Evolutionary conservation across 2,888 invertebrate species (phyloP), one percentile per base, ranked within the genome.

Genomic region (Eubasilissa splendida): DNA sequence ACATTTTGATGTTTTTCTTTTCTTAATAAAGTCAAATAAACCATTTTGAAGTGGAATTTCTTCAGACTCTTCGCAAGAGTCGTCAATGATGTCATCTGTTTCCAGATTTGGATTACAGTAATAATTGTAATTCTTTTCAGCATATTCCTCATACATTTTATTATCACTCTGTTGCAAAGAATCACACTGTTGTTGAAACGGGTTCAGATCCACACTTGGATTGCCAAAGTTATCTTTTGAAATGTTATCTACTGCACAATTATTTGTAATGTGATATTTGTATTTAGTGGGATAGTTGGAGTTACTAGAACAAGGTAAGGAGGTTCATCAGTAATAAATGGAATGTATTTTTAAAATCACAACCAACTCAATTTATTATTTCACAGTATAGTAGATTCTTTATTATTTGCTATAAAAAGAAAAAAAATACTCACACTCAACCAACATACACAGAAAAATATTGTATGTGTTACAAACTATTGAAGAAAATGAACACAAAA

Each of bases 21-120:
- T 60, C 63, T n/a, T 65, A 31, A 31, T 11, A 58, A 74, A 79
- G 14, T 79, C 58, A 74, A 79, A 79, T 50, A 79, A 7, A 14
- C 12, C 50, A 56, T 54, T 22, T 33, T 79, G 79, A 63, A 58
- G 60, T 50, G 79, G 79, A 33, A 79, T 66, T 79, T 79, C 79
- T 66, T 74, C 60, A 12, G 79, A 79, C 65, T 75, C 74, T 42
- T 73, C n/a, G 52, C 42, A 50, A 14, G 60, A 14, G 52, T 65
- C 65, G 5, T n/a, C 8, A 42, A 76, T 76, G 10, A 76, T 31
- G 8, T 58, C 11, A 58, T 58, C 58, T 58, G 12, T 58, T 4
- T 1, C n/a, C 12, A 11, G n/a, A 58, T 58, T 58, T n/a, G n/a
- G n/a, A 58, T 58, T 58, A 4, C 58, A n/a, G 58, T 58, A 58